Evolutionary conservation across 2,113 vertebrate species (phyloP), one percentile per base, ranked within the genome.

Genomic region (Zosterops hypoxanthus): DNA sequence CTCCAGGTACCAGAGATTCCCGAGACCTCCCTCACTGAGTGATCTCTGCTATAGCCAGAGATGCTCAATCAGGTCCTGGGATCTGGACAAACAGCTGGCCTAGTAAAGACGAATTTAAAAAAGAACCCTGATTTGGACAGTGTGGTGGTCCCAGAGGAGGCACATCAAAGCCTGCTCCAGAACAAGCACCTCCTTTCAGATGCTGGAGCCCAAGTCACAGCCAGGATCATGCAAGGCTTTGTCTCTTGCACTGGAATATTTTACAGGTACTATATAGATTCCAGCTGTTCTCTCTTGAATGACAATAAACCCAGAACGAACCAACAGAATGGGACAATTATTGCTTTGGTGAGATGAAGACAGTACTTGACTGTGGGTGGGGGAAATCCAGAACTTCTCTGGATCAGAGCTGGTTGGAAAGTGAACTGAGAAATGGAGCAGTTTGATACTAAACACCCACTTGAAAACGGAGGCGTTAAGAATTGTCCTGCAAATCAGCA

Each of bases 21-120:
- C 0, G 0, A 71, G 53, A 33, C 31, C 53, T 57, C 77, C 55
- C 60, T 21, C 8, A 10, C 23, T 31, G 59, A 49, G 21, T 2
- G 3, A 77, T 47, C 59, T 80, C 64, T 73, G 47, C 72, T 81
- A 17, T 11, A 80, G 78, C 26, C n/a, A 50, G 52, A 79, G 41
- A 52, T 6, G 12, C 24, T 91, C 42, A 3, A 33, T 28, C 46
- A 59, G 55, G 26, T 50, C 61, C 9, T 11, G n/a, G 26, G 31
- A 22, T 26, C 23, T 31, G 73, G 60, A 33, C 34, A 46, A 75
- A 80, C 60, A 88, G 26, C 34, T 33, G 64, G 44, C 36, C 72
- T n/a, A 53, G 44, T 12, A 18, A 78, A 78, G 53, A 60, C 11
- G n/a, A 55, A 63, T 55, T 78, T 8, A 0, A 6, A 41, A 47